A percentile compares a stretch with the other conserved stretches of the same genome.
These are phyloP conservation scores for Sesamia nonagrioides DNA, from an alignment of 1,140 invertebrate species.

Conservation along the genomic window DNA sequence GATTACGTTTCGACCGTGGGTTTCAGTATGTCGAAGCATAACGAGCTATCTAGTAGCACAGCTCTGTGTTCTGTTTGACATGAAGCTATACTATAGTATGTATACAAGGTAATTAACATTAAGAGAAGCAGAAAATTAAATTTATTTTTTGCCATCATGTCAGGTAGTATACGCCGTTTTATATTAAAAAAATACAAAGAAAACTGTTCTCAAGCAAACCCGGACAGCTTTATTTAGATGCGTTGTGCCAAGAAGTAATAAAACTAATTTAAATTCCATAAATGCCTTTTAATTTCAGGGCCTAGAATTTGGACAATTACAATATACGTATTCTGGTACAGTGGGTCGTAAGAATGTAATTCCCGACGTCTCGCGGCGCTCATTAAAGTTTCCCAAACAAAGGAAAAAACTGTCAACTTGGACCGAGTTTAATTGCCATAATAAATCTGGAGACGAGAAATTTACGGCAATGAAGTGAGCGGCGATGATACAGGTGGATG, in stretches of 20 bases:
- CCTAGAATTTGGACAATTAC: conserved; percentile 8
- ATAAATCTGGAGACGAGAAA: conserved; percentile 73
- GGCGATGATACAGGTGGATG: conserved; percentile 38
- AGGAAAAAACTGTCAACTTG: conserved; percentile 84
- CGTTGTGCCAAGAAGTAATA: background rate
- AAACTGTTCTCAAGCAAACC: too few species aligned
- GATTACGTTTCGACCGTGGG: too few species aligned
- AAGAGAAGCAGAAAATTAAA: too few species aligned
- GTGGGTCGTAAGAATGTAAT: conserved; percentile 63
- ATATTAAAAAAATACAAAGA: too few species aligned
- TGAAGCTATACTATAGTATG: too few species aligned
- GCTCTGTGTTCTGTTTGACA: too few species aligned
- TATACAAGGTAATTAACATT: too few species aligned
- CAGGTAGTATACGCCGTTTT: too few species aligned
- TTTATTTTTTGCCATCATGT: too few species aligned
- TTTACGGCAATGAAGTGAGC: conserved; percentile 55
- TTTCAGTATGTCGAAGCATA: too few species aligned
- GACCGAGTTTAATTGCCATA: conserved; percentile 84
- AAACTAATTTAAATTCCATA: conserved; percentile 26
- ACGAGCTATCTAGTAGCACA: too few species aligned
- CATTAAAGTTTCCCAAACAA: conserved; percentile 81
- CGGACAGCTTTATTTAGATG: background rate
- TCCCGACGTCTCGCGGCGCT: conserved; percentile 66
- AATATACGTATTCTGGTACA: conserved; percentile 29
- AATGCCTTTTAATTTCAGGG: conserved; percentile 13